A percentile compares a stretch with the other conserved stretches of the same genome.
phyloP scores from a whole-genome alignment of 2,797 vertebrate species.

The Ispidina picta region DNA sequence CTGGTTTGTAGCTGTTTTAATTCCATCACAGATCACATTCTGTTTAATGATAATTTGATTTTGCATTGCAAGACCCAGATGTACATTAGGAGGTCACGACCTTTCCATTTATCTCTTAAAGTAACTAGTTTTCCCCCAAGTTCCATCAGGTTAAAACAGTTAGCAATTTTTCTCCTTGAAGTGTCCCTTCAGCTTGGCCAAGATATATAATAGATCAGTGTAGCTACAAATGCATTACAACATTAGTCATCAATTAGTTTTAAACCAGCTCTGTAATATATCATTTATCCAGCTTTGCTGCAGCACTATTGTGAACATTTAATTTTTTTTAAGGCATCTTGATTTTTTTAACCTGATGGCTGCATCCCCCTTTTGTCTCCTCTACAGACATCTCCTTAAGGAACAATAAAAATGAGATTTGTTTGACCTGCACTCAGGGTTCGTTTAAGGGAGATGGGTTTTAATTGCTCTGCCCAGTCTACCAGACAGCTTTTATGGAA shows the following conservation, averaged over 20 bases:
- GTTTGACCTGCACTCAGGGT: conserved; percentile 80
- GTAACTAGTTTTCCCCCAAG: conserved; percentile 76
- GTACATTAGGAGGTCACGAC: conserved; percentile 76
- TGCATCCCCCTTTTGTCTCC: conserved; percentile 77
- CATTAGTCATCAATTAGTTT: conserved; percentile 86
- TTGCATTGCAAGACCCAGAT: conserved; percentile 75
- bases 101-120: conserved; percentile 79
- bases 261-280: conserved; percentile 78
- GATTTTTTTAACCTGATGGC: conserved; percentile 71
- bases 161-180: conserved; percentile 84
- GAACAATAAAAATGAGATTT: conserved; percentile 84
- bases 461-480: conserved; percentile 80
- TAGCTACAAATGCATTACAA: conserved; percentile 82
- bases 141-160: conserved; percentile 81
- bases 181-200: conserved; percentile 75
- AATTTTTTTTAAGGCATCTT: conserved; percentile 82
- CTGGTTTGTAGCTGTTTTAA: conserved; percentile 43
- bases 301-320: conserved; percentile 77
- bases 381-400: conserved; percentile 75
- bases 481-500: conserved; percentile 82
- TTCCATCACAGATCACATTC: conserved; percentile 57
- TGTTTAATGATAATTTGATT: conserved; percentile 81
- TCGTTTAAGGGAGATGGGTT: conserved; percentile 79
- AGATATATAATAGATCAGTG: conserved; percentile 81
- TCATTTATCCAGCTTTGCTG: conserved; percentile 80